Evolutionary conservation across 1,140 invertebrate species (phyloP).

Genomic region (Oscheius sp.): DNA sequence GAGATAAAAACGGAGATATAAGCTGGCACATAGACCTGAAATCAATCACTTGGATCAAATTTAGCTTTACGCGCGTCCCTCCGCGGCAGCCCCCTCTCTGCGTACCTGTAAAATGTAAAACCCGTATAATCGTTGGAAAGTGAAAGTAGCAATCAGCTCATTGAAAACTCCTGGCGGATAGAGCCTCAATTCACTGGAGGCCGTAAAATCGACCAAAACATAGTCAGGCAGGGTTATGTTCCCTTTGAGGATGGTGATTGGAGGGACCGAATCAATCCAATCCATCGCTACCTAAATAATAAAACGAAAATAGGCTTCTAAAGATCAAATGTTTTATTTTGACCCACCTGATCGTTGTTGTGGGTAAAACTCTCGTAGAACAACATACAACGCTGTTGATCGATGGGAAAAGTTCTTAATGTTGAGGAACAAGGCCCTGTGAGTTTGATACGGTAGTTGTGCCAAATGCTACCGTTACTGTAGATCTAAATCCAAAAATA

Average conservation of each 20-base stretch:
- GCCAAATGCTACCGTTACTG: constrained; percentile 55
- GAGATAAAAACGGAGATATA: constrained; percentile 60
- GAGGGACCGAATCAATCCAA: constrained; percentile 49
- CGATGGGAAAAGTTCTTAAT: constrained; percentile 57
- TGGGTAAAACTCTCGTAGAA: constrained; percentile 60
- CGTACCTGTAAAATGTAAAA: constrained; percentile 47
- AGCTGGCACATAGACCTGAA: constrained; percentile 56
- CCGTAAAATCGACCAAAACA: constrained; percentile 57
- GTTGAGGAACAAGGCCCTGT: constrained; percentile 57
- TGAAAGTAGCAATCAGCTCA: constrained; percentile 59
- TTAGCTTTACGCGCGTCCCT: neutral
- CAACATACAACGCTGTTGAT: constrained; percentile 59
- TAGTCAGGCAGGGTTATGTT: constrained; percentile 60
- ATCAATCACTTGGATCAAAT: neutral
- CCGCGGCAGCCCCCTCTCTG: neutral
- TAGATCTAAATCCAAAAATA: constrained; percentile 29
- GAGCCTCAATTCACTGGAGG: constrained; percentile 41
- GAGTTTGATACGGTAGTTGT: constrained; percentile 60
- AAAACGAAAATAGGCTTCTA: neutral
- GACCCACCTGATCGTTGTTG: constrained; percentile 51
- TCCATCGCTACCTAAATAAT: constrained; percentile 52
- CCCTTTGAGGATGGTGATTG: constrained; percentile 53
- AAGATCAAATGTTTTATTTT: neutral
- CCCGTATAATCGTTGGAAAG: constrained; percentile 54
- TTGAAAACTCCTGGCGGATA: constrained; percentile 60